phyloP scores from a whole-genome alignment of 2,113 vertebrate species.

The Pygoscelis adeliae region DNA sequence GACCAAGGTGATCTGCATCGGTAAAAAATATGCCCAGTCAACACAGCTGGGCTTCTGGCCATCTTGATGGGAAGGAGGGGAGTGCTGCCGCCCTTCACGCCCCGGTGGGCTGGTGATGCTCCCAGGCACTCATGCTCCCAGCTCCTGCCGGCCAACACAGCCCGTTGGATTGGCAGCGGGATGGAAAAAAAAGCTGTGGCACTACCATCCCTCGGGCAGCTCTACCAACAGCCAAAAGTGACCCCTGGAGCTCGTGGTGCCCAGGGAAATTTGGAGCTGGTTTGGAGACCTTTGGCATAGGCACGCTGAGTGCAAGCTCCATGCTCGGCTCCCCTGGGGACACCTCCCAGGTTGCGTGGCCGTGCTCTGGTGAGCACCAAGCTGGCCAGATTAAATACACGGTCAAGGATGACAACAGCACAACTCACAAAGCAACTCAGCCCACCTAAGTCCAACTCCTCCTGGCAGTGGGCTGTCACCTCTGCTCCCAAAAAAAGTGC shows the following conservation, averaged over 20 bases:
- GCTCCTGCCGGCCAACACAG: not conserved
- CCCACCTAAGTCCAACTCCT: not conserved
- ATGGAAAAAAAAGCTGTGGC: rapidly evolving
- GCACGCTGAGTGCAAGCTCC: rapidly evolving
- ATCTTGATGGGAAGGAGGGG: not conserved
- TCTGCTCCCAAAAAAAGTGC: rapidly evolving
- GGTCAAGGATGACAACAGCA: not conserved
- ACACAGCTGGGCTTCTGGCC: not conserved
- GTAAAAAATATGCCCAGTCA: not conserved
- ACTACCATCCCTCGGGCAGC: not conserved
- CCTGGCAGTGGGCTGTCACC: rapidly evolving
- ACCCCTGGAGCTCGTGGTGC: not conserved
- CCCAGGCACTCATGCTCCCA: not conserved
- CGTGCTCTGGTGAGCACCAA: not conserved
- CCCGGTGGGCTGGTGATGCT: not conserved
- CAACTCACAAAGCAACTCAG: not conserved
- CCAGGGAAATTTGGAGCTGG: not conserved
- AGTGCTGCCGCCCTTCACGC: not conserved
- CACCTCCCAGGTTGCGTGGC: not conserved
- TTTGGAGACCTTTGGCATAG: not conserved
- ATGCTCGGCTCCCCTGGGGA: rapidly evolving
- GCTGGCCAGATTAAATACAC: not conserved
- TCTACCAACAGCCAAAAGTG: not conserved
- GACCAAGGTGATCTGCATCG: not conserved
- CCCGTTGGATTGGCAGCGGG: not conserved